Evolutionary conservation across 2,113 vertebrate species (phyloP), one percentile per base, ranked within the genome.

Genomic region (Terrapene triunguis): DNA sequence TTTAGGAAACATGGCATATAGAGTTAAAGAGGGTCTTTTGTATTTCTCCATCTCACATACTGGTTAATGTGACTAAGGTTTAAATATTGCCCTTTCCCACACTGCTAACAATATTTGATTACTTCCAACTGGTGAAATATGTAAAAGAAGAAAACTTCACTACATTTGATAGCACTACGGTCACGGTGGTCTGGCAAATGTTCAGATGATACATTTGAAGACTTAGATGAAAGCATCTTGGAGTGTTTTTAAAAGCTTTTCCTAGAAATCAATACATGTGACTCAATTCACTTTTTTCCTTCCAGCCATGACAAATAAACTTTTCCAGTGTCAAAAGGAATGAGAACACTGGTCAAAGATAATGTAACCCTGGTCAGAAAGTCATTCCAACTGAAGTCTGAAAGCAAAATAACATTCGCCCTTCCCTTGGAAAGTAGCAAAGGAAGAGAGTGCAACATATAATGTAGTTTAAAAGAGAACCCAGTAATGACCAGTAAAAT

Each of bases 101-200:
- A 5, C n/a, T 2, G 2, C n/a, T 10, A 93, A 83, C 4, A 59
- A 72, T 48, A 42, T 82, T 89, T 96, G 89, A 89, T 94, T 76
- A 35, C 85, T 95, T 96, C 95, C 96, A 95, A 94, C 88, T 94
- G 95, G n/a, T 90, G 27, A 80, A 80, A 88, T 17, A 86, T 44
- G 89, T 84, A 50, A 81, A 96, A 97, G 78, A 92, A 38, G 65
- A 88, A 42, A 12, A 79, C 38, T 12, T 38, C 80, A 51, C 69
- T 93, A 2, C 82, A 27, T 74, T 95, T 19, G 22, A 88, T 92
- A 87, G 94, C 19, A 29, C 57, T 53, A 90, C 95, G 4, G 88
- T 96, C 95, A 94, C 35, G 92, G 97, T 97, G 97, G 97, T 98
- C 97, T 98, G 97, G 97, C 96, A 95, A 84, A 81, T 21, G 53